Percentiles rank a stretch among this genome's conserved stretches.
These are phyloP conservation scores for Lasius platythorax DNA, from an alignment of 2,888 invertebrate genomes.

Conservation along the genomic window DNA sequence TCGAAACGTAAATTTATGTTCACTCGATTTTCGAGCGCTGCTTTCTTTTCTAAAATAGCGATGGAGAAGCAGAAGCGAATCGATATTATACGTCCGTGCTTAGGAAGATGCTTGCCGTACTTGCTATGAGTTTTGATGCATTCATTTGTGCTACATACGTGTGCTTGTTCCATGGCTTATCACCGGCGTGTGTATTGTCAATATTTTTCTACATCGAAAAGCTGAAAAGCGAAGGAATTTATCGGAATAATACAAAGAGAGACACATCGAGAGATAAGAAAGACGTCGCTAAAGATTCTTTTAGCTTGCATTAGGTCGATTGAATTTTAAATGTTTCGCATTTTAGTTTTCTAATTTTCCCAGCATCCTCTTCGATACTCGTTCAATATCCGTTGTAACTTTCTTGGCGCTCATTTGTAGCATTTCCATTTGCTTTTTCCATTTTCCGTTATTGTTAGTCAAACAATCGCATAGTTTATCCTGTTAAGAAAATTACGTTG, in stretches of 20 bases:
- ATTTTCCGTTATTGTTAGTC: neutral
- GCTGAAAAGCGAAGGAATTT: constrained; percentile 28
- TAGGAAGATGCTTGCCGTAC: constrained; percentile 10
- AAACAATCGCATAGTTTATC: neutral
- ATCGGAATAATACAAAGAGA: neutral
- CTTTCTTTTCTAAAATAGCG: constrained; percentile 25
- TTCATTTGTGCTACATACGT: constrained; percentile 30
- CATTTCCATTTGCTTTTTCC: constrained; percentile 1
- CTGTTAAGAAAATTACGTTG: constrained; percentile 4
- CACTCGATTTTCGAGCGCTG: constrained; percentile 40
- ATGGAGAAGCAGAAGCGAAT: constrained; percentile 26
- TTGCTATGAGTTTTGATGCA: constrained; percentile 44
- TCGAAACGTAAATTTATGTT: constrained; percentile 46
- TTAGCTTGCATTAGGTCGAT: constrained; percentile 25
- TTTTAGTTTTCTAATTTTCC: constrained; percentile 38
- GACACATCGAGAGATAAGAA: neutral
- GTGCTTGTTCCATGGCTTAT: constrained; percentile 22
- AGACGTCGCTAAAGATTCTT: neutral
- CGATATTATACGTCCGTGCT: constrained; percentile 29
- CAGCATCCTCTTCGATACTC: neutral
- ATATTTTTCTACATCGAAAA: constrained; percentile 25
- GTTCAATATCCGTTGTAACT: constrained; percentile 20
- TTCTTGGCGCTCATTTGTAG: neutral
- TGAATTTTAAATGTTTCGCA: constrained; percentile 35
- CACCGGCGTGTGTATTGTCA: neutral